Evolutionary conservation across 2,113 vertebrate genomes (phyloP), one percentile per base, ranked within the genome.

Genomic region (Aldabrachelys gigantea): DNA sequence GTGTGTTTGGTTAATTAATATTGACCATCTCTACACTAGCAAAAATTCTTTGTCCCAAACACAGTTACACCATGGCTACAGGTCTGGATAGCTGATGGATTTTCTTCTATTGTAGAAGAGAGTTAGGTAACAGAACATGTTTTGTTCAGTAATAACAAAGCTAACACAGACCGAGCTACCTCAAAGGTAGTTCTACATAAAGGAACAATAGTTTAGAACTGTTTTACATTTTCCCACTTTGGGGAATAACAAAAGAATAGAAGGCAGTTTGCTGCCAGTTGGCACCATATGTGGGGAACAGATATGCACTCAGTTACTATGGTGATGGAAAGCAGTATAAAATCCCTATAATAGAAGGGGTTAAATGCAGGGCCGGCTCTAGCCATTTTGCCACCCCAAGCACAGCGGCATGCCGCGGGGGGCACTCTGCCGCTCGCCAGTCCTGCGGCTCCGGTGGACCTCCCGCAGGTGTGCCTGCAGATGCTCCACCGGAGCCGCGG

Each of bases 41-140:
- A 92, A 92, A 25, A 56, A 83, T 89, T 92, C 83, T 9, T 85
- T 92, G 24, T 84, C 94, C 80, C 52, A 52, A 93, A 85, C 2
- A 84, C 10, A 14, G 31, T 82, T 88, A 80, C 41, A 78, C 44
- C 11, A 47, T 41, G 89, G 80, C 13, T 86, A 88, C 91, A 41
- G 38, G 24, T 24, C 41, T 47, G 75, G 75, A 24, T 47, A 44
- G 24, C 41, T 47, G 11, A 29, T 80, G 29, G 41, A 79, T 91
- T 89, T 95, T 92, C 91, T 95, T 41, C 52, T 87, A 3, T 9
- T 65, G 4, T 35, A 47, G 65, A 85, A 90, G 85, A 90, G 22
- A 84, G 44, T 14, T 41, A 79, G 62, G 22, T 87, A 92, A 93
- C 84, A 87, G 65, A 88, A 82, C 17, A 12, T 76, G 14, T 44